Evolutionary conservation across 2,797 vertebrate species (phyloP).

Genomic region (Florisuga fusca): DNA sequence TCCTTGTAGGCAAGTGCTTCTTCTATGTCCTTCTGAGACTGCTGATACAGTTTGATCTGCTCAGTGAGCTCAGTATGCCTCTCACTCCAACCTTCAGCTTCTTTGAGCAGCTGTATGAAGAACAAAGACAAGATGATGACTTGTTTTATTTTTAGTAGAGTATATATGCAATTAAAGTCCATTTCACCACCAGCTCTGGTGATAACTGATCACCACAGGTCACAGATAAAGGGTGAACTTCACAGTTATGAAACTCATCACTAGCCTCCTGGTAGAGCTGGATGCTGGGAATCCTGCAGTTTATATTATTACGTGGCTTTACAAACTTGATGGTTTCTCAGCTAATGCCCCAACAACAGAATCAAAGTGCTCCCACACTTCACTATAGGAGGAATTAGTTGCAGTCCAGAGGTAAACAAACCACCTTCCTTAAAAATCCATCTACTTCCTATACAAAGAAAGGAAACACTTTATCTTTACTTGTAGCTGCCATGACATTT

Average conservation of each 20-base stretch:
- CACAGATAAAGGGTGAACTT: background rate
- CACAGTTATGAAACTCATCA: background rate
- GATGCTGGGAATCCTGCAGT: background rate
- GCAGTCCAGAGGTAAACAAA: background rate
- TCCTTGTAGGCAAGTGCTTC: slow-evolving; percentile 90
- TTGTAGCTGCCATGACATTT: background rate
- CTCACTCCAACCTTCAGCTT: slow-evolving; percentile 89
- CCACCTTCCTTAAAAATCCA: background rate
- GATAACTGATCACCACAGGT: background rate
- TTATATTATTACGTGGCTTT: background rate
- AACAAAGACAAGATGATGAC: slow-evolving; percentile 8
- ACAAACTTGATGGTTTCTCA: background rate
- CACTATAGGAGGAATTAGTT: background rate
- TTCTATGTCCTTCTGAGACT: slow-evolving; percentile 90
- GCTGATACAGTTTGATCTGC: slow-evolving; percentile 89
- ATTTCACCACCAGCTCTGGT: background rate
- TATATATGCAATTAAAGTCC: background rate
- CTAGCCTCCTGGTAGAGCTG: background rate
- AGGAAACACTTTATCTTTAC: background rate
- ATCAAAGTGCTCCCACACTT: background rate
- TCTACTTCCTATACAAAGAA: background rate
- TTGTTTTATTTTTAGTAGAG: slow-evolving; percentile 9
- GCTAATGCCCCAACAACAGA: background rate
- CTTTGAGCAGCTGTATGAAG: slow-evolving; percentile 83
- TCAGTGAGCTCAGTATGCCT: slow-evolving; percentile 88